Percentiles rank a stretch among this genome's conserved stretches.
Evolutionary conservation across 1,140 invertebrate species (phyloP).

Genomic region (Agraylea sexmaculata): DNA sequence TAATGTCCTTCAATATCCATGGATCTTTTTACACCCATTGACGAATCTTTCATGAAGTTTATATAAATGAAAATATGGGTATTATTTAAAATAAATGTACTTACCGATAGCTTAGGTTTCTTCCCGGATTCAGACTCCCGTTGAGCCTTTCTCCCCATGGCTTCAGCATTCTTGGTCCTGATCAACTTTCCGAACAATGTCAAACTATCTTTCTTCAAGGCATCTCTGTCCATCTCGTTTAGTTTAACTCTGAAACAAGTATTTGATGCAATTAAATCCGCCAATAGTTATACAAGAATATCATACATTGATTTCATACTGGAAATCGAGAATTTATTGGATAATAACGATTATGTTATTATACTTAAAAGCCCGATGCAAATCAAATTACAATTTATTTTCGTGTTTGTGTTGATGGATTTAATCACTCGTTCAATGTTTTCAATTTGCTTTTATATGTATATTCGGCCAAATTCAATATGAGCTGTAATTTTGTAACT

Average conservation of each 20-base stretch:
- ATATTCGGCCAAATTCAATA: no score
- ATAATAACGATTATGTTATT: no score
- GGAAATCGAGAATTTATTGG: no score
- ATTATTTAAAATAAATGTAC: constrained; percentile 13
- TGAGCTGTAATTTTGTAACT: no score
- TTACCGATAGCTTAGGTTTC: constrained; percentile 58
- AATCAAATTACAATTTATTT: no score
- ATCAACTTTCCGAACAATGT: constrained; percentile 64
- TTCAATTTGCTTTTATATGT: no score
- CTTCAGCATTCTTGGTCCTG: constrained; percentile 63
- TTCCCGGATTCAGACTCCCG: constrained; percentile 39
- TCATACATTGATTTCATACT: no score
- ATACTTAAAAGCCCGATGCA: no score
- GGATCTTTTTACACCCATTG: background rate
- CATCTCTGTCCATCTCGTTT: constrained; percentile 37
- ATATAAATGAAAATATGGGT: constrained; percentile 3
- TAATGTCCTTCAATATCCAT: background rate
- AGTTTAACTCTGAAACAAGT: constrained; percentile 17
- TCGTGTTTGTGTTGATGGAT: no score
- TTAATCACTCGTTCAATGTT: no score
- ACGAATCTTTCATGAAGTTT: constrained; percentile 2
- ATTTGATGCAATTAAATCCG: background rate
- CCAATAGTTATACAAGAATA: no score
- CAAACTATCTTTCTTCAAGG: constrained; percentile 42
- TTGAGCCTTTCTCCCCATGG: constrained; percentile 47